Evolutionary conservation across 2,888 invertebrate species (phyloP).

Genomic region (Acronicta leporina): DNA sequence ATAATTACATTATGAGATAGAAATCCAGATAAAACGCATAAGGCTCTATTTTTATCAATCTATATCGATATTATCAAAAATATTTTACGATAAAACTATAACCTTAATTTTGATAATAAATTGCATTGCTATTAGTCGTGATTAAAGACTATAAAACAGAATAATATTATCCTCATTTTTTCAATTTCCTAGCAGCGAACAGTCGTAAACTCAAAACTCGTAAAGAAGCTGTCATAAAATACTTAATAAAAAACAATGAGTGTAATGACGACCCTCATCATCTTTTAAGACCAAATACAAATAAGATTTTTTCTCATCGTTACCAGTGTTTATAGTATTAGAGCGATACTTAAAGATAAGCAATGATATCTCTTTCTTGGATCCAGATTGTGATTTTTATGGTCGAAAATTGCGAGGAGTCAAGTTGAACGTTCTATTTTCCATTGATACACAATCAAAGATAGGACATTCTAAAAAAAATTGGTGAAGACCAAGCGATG

Average conservation of each 20-base stretch:
- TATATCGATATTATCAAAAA: slow-evolving; percentile 16
- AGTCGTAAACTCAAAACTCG: slow-evolving; percentile 56
- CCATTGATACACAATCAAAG: too few species aligned
- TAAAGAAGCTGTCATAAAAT: slow-evolving; percentile 57
- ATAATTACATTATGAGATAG: slow-evolving; percentile 9
- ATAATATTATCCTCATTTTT: slow-evolving; percentile 35
- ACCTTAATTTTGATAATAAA: slow-evolving; percentile 27
- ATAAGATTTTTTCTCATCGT: slow-evolving; percentile 38
- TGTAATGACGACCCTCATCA: slow-evolving; percentile 53
- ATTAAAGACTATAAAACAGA: slow-evolving; percentile 28
- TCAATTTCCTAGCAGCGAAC: slow-evolving; percentile 42
- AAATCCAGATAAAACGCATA: not conserved
- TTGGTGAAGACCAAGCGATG: too few species aligned
- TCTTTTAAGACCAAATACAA: slow-evolving; percentile 49
- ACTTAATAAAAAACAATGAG: slow-evolving; percentile 61
- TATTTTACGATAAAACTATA: slow-evolving; percentile 11
- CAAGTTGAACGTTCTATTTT: too few species aligned
- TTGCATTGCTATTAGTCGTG: slow-evolving; percentile 14
- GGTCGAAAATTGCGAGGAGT: too few species aligned
- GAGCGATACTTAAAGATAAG: slow-evolving; percentile 5
- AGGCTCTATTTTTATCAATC: not conserved
- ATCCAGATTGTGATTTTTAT: too few species aligned
- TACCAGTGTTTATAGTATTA: slow-evolving; percentile 12
- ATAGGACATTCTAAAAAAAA: too few species aligned
- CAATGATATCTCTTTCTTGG: not conserved